Evolutionary conservation across 2,797 vertebrate species (phyloP), one percentile per base, ranked within the genome.

Genomic region (Gorsachius magnificus): DNA sequence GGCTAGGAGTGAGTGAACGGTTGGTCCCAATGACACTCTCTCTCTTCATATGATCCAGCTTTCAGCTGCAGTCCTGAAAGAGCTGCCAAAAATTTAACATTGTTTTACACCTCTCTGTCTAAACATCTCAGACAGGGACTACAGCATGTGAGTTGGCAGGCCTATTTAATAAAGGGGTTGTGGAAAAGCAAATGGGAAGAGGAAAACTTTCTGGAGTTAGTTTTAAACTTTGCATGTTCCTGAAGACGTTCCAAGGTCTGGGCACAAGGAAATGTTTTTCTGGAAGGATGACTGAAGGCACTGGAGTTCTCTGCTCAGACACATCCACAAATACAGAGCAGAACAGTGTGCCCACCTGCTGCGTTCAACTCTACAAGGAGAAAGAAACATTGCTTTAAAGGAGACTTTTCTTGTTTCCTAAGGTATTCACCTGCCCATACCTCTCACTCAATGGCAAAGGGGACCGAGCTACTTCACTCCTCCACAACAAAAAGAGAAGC

Each of bases 341-440:
- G 69, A 68, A 38, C 33, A 51, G 13, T 2, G 0, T 22, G 17
- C 33, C 48, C 43, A 29, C 11, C 11, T 8, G 4, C 13, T 1
- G 1, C 38, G 9, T 56, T 51, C 33, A 48, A 1, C 6, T 57
- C 11, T n/a, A 17, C 19, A 50, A 77, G 56, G 9, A 68, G 51
- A 66, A 89, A 85, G 14, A 64, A 41, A 24, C 3, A 8, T n/a
- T 75, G 14, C 10, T 83, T 0, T 16, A 65, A 69, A 69, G 4
- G 9, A 91, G 11, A 5, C 3, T 88, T 83, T 64, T 38, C 28
- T n/a, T 84, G 3, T 64, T 90, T 76, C n/a, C 33, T 61, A 9
- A 76, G 45, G 15, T 38, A 31, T 21, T 84, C 11, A 46, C 6
- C 24, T 64, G 20, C 28, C n/a, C 28, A 22, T 60, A 74, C 20